A percentile compares a stretch with the other conserved stretches of the same genome.
These are phyloP conservation scores for Brachyrhaphis roseni DNA, from an alignment of 2,797 vertebrate species.

Conservation along the genomic window DNA sequence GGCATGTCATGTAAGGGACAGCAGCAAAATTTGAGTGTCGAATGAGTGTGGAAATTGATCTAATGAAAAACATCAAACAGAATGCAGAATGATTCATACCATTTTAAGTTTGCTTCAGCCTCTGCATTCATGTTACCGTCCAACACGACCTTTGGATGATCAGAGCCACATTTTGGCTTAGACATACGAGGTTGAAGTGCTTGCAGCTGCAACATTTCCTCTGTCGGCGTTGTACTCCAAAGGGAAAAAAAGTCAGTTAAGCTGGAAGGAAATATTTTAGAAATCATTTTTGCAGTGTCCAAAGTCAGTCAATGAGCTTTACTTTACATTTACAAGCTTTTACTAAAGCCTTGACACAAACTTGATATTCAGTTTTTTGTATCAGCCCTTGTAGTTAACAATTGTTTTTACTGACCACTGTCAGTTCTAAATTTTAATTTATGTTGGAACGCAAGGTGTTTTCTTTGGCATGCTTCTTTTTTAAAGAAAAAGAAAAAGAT, in stretches of 20 bases:
- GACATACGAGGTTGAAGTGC: neutral
- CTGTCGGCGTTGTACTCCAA: neutral
- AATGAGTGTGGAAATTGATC: neutral
- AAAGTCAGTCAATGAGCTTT: neutral
- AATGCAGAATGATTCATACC: neutral
- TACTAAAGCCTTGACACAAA: neutral
- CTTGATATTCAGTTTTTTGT: neutral
- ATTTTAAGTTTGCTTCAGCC: neutral
- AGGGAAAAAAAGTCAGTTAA: neutral
- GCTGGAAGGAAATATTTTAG: neutral
- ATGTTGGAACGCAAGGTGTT: neutral
- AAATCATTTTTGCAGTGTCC: neutral
- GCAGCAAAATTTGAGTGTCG: neutral
- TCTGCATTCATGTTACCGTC: neutral
- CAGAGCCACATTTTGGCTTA: neutral
- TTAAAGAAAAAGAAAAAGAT: no score
- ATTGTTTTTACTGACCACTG: neutral
- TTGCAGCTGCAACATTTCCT: neutral
- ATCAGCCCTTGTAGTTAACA: neutral
- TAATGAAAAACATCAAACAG: neutral
- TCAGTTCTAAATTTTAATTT: neutral
- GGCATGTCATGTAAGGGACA: neutral
- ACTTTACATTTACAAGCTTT: neutral
- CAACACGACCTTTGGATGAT: neutral
- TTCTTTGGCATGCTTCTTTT: neutral